Conservation (phyloP, 2,113 vertebrate species). For the Mastomys coucha region DNA sequence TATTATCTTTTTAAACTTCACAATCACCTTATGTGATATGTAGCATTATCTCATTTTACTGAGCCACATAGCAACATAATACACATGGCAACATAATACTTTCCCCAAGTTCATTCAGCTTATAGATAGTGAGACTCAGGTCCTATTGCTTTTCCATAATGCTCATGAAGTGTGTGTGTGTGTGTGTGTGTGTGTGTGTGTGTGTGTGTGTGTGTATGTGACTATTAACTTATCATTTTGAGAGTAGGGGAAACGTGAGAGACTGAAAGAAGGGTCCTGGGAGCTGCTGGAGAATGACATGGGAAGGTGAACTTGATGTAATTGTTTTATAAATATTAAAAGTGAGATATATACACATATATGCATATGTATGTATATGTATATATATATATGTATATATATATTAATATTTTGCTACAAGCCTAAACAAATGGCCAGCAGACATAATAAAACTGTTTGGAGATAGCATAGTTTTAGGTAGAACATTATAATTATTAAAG, state of each 20-base stretch:
- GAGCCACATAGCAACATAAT: neutral
- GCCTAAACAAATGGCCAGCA: neutral
- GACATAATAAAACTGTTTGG: neutral
- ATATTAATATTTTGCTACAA: neutral
- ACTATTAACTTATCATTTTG: neutral
- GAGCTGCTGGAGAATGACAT: neutral
- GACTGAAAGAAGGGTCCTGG: neutral
- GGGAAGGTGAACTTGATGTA: neutral
- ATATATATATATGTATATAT: neutral
- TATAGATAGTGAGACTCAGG: neutral
- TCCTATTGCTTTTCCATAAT: neutral
- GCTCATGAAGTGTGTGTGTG: neutral
- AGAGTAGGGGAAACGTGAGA: neutral
- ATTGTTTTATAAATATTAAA: neutral
- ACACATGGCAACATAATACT: neutral
- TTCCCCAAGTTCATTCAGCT: neutral
- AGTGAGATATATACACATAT: neutral
- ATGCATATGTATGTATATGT: too few species aligned
- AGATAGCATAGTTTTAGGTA: neutral
- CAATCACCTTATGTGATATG: neutral
- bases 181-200: neutral
- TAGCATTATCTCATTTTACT: neutral
- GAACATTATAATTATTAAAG: neutral
- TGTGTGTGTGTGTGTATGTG: neutral
- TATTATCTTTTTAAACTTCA: neutral